phyloP scores from a whole-genome alignment of 2,113 vertebrate species.

The Trematomus loennbergii region DNA sequence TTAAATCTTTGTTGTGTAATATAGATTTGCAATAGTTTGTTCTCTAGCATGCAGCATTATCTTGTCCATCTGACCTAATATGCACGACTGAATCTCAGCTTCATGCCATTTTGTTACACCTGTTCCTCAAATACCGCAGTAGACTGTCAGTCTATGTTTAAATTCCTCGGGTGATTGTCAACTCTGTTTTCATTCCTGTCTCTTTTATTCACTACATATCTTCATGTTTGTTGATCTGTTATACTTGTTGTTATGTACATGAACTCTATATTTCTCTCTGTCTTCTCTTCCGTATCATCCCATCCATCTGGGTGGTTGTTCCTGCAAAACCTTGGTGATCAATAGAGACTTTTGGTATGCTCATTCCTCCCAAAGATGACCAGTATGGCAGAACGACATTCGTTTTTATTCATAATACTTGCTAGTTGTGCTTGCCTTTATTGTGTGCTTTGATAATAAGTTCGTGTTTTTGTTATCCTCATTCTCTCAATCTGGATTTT shows the following conservation, averaged over 20 bases:
- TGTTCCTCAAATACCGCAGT: constrained; percentile 33
- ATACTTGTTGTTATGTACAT: constrained; percentile 80
- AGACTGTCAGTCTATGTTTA: constrained; percentile 38
- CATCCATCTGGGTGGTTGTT: constrained; percentile 91
- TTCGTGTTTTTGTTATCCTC: constrained; percentile 63
- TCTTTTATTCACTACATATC: constrained; percentile 54
- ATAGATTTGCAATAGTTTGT: constrained; percentile 2
- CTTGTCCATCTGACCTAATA: constrained; percentile 38
- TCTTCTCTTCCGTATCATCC: constrained; percentile 87
- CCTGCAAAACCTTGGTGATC: constrained; percentile 90
- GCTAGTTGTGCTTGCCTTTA: constrained; percentile 67
- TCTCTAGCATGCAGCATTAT: constrained; percentile 19
- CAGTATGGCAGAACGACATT: constrained; percentile 80
- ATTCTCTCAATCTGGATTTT: constrained; percentile 87
- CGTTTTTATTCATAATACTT: constrained; percentile 57
- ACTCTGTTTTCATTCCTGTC: constrained; percentile 51
- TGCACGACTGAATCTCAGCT: constrained; percentile 41
- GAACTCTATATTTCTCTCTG: constrained; percentile 81
- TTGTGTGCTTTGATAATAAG: constrained; percentile 69
- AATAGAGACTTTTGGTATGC: constrained; percentile 92
- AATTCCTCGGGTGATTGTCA: constrained; percentile 47
- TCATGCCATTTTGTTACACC: constrained; percentile 33
- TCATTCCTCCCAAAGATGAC: constrained; percentile 85
- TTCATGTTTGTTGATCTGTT: constrained; percentile 73
- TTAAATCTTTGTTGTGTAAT: background rate